Evolutionary conservation across 2,797 vertebrate genomes (phyloP).

Genomic region (Buceros bicornis): DNA sequence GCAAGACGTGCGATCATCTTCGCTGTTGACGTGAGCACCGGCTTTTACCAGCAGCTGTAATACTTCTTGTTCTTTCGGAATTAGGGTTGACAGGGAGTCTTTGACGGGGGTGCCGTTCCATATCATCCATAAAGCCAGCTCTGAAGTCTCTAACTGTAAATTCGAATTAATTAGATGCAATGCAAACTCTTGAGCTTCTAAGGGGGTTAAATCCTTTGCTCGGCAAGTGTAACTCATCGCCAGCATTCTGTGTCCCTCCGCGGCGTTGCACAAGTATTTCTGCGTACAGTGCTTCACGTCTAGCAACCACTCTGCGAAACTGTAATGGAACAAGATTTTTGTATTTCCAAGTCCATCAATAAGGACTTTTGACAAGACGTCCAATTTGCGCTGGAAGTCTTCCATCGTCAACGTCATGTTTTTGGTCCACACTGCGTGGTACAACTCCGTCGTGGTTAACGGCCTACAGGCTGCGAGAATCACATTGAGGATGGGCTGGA

Average conservation of each 20-base stretch:
- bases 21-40: slow-evolving; percentile 94
- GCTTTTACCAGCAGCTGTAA: slow-evolving; percentile 97
- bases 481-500: slow-evolving; percentile 96
- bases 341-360: slow-evolving; percentile 91
- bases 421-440: slow-evolving; percentile 97
- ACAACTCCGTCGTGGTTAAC: slow-evolving; percentile 91
- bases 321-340: slow-evolving; percentile 98
- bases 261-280: slow-evolving; percentile 96
- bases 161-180: slow-evolving; percentile 95
- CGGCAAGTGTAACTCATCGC: slow-evolving; percentile 97
- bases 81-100: slow-evolving; percentile 92
- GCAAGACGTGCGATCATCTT: slow-evolving; percentile 92
- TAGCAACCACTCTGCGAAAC: slow-evolving; percentile 97
- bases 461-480: slow-evolving; percentile 96
- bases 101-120: slow-evolving; percentile 97
- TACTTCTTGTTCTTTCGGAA: slow-evolving; percentile 96
- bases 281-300: slow-evolving; percentile 99
- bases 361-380: slow-evolving; percentile 95
- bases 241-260: slow-evolving; percentile 97
- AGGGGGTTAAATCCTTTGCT: slow-evolving; percentile 91
- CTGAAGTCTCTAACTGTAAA: slow-evolving; percentile 91
- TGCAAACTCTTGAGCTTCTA: slow-evolving; percentile 96
- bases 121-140: slow-evolving; percentile 98
- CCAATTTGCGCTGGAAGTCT: slow-evolving; percentile 98
- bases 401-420: slow-evolving; percentile 93